Evolutionary conservation across 2,797 vertebrate genomes (phyloP).

Genomic region (Pseudomugil tenellus): DNA sequence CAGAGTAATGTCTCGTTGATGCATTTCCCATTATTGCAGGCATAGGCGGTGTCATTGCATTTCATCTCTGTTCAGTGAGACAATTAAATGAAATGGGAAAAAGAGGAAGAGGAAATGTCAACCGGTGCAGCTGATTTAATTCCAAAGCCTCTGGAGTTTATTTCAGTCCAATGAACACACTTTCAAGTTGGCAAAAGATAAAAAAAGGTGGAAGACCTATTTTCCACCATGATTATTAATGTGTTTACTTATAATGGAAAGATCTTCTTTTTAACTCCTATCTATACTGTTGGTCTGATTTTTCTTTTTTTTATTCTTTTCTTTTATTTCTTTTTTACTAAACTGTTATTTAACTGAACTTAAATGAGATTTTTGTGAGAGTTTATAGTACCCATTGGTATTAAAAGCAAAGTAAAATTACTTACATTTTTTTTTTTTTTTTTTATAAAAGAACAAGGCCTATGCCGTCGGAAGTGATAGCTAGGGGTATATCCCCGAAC

Average conservation of each 20-base stretch:
- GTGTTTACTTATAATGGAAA: neutral
- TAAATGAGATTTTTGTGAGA: no score
- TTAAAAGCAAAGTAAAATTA: no score
- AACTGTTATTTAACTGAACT: neutral
- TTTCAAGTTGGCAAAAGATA: conserved; percentile 4
- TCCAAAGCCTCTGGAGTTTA: conserved; percentile 10
- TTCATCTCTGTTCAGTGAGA: conserved; percentile 86
- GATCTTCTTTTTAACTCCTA: neutral
- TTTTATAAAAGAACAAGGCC: no score
- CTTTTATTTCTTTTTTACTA: neutral
- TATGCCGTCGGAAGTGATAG: no score
- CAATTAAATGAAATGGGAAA: conserved; percentile 19
- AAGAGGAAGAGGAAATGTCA: conserved; percentile 23
- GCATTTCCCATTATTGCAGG: conserved; percentile 90
- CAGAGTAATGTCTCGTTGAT: conserved; percentile 90
- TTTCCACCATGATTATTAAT: neutral
- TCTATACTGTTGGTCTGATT: neutral
- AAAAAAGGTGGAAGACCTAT: neutral
- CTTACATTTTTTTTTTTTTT: no score
- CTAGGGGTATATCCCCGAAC: no score
- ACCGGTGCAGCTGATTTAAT: neutral
- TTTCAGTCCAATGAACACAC: neutral
- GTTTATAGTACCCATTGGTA: no score
- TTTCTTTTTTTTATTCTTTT: neutral
- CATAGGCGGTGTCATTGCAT: conserved; percentile 91